A percentile compares a stretch with the other conserved stretches of the same genome.
Conservation (phyloP, 2,888 invertebrate genomes). For the Blera fallax region DNA sequence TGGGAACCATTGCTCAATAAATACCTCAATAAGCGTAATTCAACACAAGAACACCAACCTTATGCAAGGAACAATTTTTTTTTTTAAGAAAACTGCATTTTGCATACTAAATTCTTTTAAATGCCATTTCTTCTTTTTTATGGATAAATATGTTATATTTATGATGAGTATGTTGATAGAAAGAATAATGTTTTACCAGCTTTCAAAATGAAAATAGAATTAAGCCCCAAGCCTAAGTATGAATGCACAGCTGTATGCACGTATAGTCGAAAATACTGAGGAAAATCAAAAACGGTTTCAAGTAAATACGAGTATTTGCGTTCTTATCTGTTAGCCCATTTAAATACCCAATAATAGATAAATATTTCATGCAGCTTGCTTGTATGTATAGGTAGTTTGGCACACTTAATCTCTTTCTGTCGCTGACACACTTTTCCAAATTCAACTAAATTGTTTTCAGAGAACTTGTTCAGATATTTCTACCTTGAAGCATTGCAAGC, state of each 20-base stretch:
- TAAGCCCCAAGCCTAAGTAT: too few species aligned
- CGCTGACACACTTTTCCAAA: constrained; percentile 29
- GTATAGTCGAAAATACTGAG: neutral
- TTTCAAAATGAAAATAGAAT: too few species aligned
- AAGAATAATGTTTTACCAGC: too few species aligned
- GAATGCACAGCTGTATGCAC: too few species aligned
- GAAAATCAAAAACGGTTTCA: neutral
- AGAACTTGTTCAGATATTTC: neutral
- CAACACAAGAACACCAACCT: constrained; percentile 54
- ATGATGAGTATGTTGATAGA: constrained; percentile 58
- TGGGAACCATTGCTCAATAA: constrained; percentile 89
- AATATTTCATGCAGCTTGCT: neutral
- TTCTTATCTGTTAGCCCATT: neutral
- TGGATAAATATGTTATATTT: constrained; percentile 58
- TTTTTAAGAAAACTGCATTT: constrained; percentile 66
- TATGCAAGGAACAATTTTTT: constrained; percentile 59
- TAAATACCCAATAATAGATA: neutral
- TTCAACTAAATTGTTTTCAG: constrained; percentile 14
- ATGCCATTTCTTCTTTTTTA: constrained; percentile 69
- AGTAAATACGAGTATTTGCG: neutral
- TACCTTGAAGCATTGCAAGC: neutral
- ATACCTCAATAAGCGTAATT: constrained; percentile 8
- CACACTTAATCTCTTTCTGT: neutral
- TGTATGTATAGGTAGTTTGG: too few species aligned
- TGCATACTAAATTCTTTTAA: constrained; percentile 63